Evolutionary conservation across 2,888 invertebrate genomes (phyloP), one percentile per base, ranked within the genome.

Genomic region (Lasioglossum zephyrum): DNA sequence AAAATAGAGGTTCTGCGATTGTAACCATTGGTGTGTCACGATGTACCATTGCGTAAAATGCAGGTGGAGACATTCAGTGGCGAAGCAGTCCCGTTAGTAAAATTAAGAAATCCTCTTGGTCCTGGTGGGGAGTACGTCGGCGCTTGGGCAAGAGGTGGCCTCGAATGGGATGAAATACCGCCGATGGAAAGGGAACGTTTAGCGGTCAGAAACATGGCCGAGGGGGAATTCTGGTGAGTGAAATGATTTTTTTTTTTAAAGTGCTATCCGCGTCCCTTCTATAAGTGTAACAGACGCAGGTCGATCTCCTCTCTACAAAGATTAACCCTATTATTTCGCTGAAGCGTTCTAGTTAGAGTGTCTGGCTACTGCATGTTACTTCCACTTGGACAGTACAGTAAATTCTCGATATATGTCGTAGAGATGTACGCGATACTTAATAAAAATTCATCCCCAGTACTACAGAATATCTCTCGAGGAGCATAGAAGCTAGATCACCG

Each of bases 121-220:
- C 95, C 96, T 2, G 96, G 96, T 73, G 96, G 96, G 2, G 97
- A 97, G 88, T 97, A 97, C 91, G 96, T 96, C 53, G 97, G 97
- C 13, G 96, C 97, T 49, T 97, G 97, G 97, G 96, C 97, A 11
- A 95, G 96, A 49, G 96, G 96, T 91, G 96, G 97, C 4, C 95
- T 96, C 41, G 97, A 97, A 89, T 98, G 98, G 98, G 97, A 97
- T 88, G 96, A 97, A 85, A 97, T 98, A 4, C 96, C 97, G 0
- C 96, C 96, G 0, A 96, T 96, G 83, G 98, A 98, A 93, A 96
- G 97, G 75, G 97, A 98, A 86, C 96, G 98, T 70, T 95, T 98
- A 3, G 96, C 96, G 78, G 95, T 96, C 39, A 96, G 97, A 77
- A 96, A 96, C 89, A 95, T 97, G 89, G 96, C 96, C 16, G 96